Base-by-base conservation (phyloP, 2,113 vertebrate species). In the Chascanopsetta lugubris region DNA sequence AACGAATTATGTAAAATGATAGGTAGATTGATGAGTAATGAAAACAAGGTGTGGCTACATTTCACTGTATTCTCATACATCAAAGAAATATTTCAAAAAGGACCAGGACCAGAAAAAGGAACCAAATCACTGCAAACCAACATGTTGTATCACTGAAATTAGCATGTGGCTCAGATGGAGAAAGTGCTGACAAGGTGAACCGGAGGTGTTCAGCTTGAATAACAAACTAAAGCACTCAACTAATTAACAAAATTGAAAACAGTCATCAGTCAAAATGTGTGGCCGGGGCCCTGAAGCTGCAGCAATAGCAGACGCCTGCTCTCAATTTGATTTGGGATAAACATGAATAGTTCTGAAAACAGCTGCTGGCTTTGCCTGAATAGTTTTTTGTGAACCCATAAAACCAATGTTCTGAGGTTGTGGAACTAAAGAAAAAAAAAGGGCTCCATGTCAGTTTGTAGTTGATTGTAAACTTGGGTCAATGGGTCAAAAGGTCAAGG, bases 161-260 rank as follows among this genome's bases (percentile, higher is more conserved):
- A 51, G n/a, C 21, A 27, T 15, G 6, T 8, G 12, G 25, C 43
- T 57, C 29, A 27, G 13, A 22, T 54, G 21, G 7, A 5, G 21
- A 8, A 36, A 20, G 26, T 24, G 47, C 48, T 59, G 66, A 73
- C 45, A 45, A 63, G 38, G 60, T 40, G 58, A 74, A 76, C 77
- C 79, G 67, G 49, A 79, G 58, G 54, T 30, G 21, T 18, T 24
- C 17, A 46, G 62, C 72, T 64, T 32, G 32, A 68, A 69, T 27
- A n/a, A 61, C n/a, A 70, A 77, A 70, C 12, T 45, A 64, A 65
- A 70, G 53, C 70, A 63, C 61, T 85, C 45, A 55, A 32, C 72
- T 84, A 75, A 86, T 86, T 79, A 81, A 40, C 42, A 73, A 54
- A 65, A 61, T 49, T 67, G 5, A 72, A 84, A 82, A 76, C 49